phyloP scores from a whole-genome alignment of 1,140 invertebrate genomes.

The Diabrotica virgifera region DNA sequence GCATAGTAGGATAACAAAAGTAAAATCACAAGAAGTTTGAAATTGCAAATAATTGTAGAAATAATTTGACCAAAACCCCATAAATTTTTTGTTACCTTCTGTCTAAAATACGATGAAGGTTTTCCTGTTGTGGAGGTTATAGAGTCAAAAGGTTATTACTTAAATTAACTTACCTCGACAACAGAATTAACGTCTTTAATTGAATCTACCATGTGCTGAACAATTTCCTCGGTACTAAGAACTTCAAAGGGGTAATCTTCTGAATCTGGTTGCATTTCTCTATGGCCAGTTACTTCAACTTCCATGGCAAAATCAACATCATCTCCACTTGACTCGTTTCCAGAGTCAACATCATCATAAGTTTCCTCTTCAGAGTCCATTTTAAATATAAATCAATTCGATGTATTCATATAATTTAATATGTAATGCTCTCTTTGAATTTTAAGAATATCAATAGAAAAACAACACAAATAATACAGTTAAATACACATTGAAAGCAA shows the following conservation, averaged over 20 bases:
- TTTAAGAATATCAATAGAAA: not conserved
- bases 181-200: slow-evolving; percentile 93
- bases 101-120: not conserved
- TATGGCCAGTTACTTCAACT: slow-evolving; percentile 73
- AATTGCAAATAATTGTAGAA: too few species aligned
- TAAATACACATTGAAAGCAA: not conserved
- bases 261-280: slow-evolving; percentile 73
- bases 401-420: not conserved
- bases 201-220: slow-evolving; percentile 94
- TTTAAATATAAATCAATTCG: slow-evolving; percentile 26
- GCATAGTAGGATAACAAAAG: too few species aligned
- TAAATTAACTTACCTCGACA: slow-evolving; percentile 64
- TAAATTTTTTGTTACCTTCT: too few species aligned
- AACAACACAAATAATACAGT: slow-evolving; percentile 3
- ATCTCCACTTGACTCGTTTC: slow-evolving; percentile 87
- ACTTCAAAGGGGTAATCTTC: slow-evolving; percentile 95
- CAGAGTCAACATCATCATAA: slow-evolving; percentile 85
- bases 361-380: slow-evolving; percentile 93
- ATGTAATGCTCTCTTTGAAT: not conserved
- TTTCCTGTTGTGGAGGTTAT: slow-evolving; percentile 23
- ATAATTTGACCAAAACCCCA: too few species aligned
- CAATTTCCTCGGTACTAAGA: slow-evolving; percentile 92
- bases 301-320: slow-evolving; percentile 92
- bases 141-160: slow-evolving; percentile 18
- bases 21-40: too few species aligned